Evolutionary conservation across 2,888 invertebrate species (phyloP).

Genomic region (Heterodera filipjevi): DNA sequence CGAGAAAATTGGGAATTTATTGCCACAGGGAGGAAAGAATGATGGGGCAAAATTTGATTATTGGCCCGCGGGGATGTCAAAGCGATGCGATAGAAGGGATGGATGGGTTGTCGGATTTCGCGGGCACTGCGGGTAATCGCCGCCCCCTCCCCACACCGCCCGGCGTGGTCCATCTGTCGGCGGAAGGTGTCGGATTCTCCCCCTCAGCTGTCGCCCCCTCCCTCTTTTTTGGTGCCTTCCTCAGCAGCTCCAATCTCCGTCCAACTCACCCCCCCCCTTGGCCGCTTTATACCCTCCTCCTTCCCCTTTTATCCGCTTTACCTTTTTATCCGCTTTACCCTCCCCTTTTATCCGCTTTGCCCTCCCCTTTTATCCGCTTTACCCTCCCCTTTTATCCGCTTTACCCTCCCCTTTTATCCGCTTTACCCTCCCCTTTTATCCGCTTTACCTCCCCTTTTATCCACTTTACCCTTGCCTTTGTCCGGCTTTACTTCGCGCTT

Average conservation of each 20-base stretch:
- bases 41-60: slow-evolving; percentile 3
- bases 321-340: slow-evolving; percentile 5
- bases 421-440: slow-evolving; percentile 19
- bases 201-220: neutral
- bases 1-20: neutral
- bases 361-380: no score
- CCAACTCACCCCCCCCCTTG: neutral
- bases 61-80: neutral
- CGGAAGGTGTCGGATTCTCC: slow-evolving; percentile 9
- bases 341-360: neutral
- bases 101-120: neutral
- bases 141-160: neutral
- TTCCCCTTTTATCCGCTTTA: neutral
- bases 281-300: neutral
- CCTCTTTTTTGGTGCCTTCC: neutral
- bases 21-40: neutral
- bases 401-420: neutral
- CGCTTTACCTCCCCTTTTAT: neutral
- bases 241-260: neutral
- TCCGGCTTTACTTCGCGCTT: no score
- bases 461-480: neutral
- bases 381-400: neutral
- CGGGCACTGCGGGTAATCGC: neutral
- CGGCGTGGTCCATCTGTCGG: neutral
- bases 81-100: neutral